phyloP scores from a whole-genome alignment of 2,113 vertebrate genomes.

The Thalassarche chlororhynchos region DNA sequence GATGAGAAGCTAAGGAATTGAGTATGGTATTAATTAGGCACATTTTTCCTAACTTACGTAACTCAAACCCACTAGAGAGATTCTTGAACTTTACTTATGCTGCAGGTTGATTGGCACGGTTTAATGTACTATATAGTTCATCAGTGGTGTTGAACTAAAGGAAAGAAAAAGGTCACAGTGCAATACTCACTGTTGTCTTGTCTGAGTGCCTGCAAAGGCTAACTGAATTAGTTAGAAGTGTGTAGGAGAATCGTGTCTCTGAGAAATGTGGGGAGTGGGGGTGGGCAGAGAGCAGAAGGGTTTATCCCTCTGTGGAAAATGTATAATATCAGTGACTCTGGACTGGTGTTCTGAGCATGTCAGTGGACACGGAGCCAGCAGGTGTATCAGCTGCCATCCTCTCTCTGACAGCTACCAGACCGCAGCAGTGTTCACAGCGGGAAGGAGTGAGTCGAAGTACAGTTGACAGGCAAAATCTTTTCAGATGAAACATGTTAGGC shows the following conservation, averaged over 20 bases:
- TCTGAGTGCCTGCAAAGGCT: background rate
- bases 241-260: background rate
- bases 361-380: background rate
- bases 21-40: conserved; percentile 40
- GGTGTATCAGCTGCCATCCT: background rate
- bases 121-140: background rate
- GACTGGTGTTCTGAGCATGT: background rate
- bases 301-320: background rate
- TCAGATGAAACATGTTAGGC: background rate
- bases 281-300: background rate
- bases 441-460: background rate
- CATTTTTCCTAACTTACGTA: conserved; percentile 20
- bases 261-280: background rate
- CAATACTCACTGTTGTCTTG: background rate
- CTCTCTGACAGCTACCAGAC: background rate
- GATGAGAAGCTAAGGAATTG: conserved; percentile 30
- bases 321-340: background rate
- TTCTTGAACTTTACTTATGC: conserved; percentile 37
- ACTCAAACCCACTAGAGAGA: conserved; percentile 42
- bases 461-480: background rate
- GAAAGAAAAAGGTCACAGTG: conserved; percentile 11
- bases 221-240: background rate
- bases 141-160: background rate
- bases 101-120: conserved; percentile 53
- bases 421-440: background rate